Conservation (phyloP, 2,797 vertebrate genomes). For the Pantherophis vulpinus region DNA sequence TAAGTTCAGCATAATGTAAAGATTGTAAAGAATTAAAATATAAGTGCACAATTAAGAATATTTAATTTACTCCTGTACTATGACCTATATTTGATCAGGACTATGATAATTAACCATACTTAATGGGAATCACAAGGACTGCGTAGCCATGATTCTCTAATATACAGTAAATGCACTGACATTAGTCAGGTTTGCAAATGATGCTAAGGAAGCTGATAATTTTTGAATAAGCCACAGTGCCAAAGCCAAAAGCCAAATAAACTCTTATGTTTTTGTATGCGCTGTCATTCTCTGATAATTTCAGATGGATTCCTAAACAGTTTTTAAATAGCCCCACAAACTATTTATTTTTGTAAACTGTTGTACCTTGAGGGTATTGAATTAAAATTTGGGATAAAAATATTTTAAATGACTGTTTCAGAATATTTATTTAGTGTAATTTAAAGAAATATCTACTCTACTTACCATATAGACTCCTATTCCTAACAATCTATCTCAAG, state of each 20-base stretch:
- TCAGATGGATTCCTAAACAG: background rate
- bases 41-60: background rate
- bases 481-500: background rate
- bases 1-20: background rate
- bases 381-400: background rate
- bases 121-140: background rate
- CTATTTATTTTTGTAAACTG: background rate
- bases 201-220: background rate
- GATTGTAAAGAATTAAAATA: background rate
- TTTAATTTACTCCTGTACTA: background rate
- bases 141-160: background rate
- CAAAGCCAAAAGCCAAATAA: background rate
- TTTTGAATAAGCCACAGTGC: background rate
- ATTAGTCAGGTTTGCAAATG: background rate
- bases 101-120: background rate
- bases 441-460: background rate
- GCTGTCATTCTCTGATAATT: background rate
- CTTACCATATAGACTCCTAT: background rate
- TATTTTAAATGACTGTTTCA: background rate
- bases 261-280: background rate
- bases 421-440: background rate
- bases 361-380: background rate
- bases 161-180: background rate
- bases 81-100: background rate
- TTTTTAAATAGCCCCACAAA: background rate